A percentile compares a stretch with the other conserved stretches of the same genome.
These are phyloP conservation scores for Cetoscarus ocellatus DNA, from an alignment of 2,797 vertebrate species.

Conservation along the genomic window DNA sequence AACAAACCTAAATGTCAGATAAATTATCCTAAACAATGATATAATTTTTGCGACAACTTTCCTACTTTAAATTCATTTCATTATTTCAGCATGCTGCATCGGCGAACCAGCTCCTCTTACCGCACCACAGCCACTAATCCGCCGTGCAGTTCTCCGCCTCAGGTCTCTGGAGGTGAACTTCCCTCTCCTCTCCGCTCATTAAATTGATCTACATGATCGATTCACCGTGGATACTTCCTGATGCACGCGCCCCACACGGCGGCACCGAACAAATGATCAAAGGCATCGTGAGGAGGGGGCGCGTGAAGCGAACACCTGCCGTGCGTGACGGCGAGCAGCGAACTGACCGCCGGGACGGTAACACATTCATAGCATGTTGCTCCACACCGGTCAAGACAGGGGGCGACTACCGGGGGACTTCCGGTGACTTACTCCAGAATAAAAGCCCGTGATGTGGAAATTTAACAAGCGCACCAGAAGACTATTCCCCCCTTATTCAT, in stretches of 20 bases:
- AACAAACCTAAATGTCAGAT: too few species aligned
- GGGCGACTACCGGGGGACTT: background rate
- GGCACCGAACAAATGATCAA: background rate
- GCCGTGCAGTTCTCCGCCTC: conserved; percentile 39
- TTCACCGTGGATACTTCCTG: background rate
- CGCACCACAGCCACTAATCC: background rate
- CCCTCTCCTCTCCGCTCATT: conserved; percentile 26
- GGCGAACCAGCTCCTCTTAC: conserved; percentile 39
- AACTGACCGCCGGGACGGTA: conserved; percentile 34
- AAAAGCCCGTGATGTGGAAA: background rate
- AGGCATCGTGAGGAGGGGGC: background rate
- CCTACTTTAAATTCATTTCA: too few species aligned
- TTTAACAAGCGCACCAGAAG: too few species aligned
- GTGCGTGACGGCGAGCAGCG: conserved; percentile 27
- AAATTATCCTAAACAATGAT: too few species aligned
- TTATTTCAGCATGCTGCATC: background rate
- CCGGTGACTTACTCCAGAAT: conserved; percentile 48
- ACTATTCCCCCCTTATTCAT: too few species aligned
- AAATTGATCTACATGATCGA: conserved; percentile 36
- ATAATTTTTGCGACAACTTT: too few species aligned
- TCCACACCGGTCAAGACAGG: conserved; percentile 22
- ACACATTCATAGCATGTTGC: conserved; percentile 31
- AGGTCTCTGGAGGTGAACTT: conserved; percentile 65
- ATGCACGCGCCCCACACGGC: conserved; percentile 18
- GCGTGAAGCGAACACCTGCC: conserved; percentile 4